Evolutionary conservation across 2,113 vertebrate genomes (phyloP).

Genomic region (Piprites chloris): DNA sequence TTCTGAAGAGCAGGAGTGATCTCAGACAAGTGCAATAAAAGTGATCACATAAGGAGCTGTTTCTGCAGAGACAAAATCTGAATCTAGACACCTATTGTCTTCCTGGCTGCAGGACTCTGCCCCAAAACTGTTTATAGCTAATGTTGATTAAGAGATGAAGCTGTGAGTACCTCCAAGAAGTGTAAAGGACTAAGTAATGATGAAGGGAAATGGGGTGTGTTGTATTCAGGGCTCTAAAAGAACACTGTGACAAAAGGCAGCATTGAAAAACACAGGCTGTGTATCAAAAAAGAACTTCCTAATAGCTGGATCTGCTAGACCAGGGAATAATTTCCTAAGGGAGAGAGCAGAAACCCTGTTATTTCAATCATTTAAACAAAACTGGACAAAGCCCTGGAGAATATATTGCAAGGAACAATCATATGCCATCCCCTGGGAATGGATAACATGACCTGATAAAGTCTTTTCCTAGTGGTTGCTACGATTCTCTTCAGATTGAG

Average conservation of each 20-base stretch:
- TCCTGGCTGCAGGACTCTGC: not conserved
- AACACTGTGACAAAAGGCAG: not conserved
- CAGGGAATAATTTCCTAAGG: conserved; percentile 26
- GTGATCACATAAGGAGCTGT: not conserved
- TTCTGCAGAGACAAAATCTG: not conserved
- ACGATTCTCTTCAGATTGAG: not conserved
- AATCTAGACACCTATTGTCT: not conserved
- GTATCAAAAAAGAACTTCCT: not conserved
- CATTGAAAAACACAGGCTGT: conserved; percentile 1
- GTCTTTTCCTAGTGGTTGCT: conserved; percentile 14
- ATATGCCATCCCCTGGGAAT: not conserved
- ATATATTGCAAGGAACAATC: not conserved
- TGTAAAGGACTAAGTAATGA: not conserved
- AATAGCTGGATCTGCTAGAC: not conserved
- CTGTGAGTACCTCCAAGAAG: not conserved
- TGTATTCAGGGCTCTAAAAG: not conserved
- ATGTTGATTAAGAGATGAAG: not conserved
- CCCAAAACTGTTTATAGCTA: not conserved
- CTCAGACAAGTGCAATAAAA: not conserved
- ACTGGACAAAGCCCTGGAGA: conserved; percentile 55
- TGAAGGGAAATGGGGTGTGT: not conserved
- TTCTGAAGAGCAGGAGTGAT: not conserved
- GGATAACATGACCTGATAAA: conserved; percentile 16
- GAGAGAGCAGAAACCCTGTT: not conserved
- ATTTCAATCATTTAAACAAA: conserved; percentile 57